These are phyloP conservation scores for Aeoliscus strigatus DNA, from an alignment of 2,797 vertebrate species.

Conservation along the genomic window DNA sequence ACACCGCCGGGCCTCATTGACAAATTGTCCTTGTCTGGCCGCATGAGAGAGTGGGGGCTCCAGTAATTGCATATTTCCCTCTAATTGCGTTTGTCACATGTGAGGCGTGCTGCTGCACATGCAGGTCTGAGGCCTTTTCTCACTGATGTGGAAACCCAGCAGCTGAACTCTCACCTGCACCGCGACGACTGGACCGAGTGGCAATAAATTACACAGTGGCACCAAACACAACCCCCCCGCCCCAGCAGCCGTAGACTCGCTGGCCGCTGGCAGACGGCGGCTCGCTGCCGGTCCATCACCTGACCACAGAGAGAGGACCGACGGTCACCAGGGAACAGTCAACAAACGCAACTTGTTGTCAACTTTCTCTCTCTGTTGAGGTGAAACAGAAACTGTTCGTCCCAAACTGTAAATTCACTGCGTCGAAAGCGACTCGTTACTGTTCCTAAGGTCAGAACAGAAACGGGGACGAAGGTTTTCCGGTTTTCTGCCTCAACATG, in stretches of 20 bases:
- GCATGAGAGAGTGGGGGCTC: conserved; percentile 69
- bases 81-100: conserved; percentile 79
- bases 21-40: conserved; percentile 79
- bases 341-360: no score
- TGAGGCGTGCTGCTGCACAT: conserved; percentile 55
- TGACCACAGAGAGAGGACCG: conserved; percentile 30
- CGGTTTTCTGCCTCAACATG: no score
- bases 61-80: conserved; percentile 78
- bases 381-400: no score
- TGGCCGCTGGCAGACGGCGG: conserved; percentile 45
- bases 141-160: conserved; percentile 65
- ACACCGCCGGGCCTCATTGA: conserved; percentile 75
- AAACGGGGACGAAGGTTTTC: no score
- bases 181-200: conserved; percentile 48
- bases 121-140: conserved; percentile 52
- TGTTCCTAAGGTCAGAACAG: no score
- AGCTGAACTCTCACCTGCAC: conserved; percentile 73
- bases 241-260: conserved; percentile 44
- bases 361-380: no score
- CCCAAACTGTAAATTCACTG: no score
- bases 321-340: no score
- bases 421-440: no score
- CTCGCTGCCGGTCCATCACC: conserved; percentile 58
- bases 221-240: conserved; percentile 65
- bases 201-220: conserved; percentile 71